A percentile compares a stretch with the other conserved stretches of the same genome.
These are phyloP conservation scores for Xerus inauris DNA, from an alignment of 2,113 vertebrate genomes.

Conservation along the genomic window DNA sequence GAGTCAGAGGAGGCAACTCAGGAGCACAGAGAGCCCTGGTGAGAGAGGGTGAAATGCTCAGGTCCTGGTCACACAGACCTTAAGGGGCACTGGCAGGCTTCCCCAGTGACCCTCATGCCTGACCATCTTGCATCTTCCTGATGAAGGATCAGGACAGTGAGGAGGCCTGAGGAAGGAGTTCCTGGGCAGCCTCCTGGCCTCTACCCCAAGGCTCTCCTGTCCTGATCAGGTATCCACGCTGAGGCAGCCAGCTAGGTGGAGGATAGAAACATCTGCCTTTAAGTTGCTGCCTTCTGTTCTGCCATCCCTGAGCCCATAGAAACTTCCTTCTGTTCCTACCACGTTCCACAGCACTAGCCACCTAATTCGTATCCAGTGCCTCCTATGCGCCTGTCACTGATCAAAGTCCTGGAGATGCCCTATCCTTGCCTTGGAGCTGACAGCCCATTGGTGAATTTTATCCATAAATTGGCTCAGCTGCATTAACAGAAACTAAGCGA, in stretches of 20 bases:
- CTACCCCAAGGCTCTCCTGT: rapidly evolving
- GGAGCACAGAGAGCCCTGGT: not conserved
- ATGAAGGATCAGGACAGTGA: not conserved
- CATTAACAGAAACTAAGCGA: not conserved
- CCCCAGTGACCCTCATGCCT: not conserved
- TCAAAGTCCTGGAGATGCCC: not conserved
- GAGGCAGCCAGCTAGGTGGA: too few relatives aligned
- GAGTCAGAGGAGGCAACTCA: rapidly evolving
- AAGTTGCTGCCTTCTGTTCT: not conserved
- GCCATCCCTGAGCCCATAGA: not conserved
- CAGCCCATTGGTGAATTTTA: not conserved
- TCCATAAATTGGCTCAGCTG: not conserved
- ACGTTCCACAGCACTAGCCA: not conserved
- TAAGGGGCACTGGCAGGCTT: rapidly evolving
- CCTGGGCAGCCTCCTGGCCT: not conserved
- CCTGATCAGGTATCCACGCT: too few relatives aligned
- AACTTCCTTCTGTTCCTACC: too few relatives aligned
- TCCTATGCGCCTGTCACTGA: rapidly evolving
- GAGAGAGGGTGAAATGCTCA: rapidly evolving
- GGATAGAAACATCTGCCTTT: not conserved
- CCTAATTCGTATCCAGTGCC: not conserved
- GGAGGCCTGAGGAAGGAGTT: not conserved
- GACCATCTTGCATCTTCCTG: not conserved
- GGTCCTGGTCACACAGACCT: not conserved
- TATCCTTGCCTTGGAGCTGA: not conserved